Base-by-base conservation (phyloP, 2,113 vertebrate species). In the Heloderma charlesbogerti region DNA sequence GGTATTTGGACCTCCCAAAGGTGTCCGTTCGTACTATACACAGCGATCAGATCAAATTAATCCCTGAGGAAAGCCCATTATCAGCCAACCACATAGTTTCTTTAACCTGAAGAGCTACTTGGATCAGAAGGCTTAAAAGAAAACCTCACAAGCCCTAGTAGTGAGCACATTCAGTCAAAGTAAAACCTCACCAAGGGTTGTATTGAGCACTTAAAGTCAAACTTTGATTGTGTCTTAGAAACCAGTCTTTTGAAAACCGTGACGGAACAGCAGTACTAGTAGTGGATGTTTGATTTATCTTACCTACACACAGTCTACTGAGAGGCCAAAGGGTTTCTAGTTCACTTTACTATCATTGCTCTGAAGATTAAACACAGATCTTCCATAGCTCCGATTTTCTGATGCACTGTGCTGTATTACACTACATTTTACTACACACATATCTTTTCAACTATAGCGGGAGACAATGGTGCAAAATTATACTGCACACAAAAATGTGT, bases 41-140 rank as follows among this genome's bases (percentile, higher is more conserved):
- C 85, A 91, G 48, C 88, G 43, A 80, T 85, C 27, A 79, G 40
- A 31, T 27, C 78, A 88, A 89, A 88, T 88, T 79, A 84, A 79
- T 90, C 69, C 72, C 71, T 12, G 4, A 92, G 48, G 82, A 90
- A 90, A 94, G 54, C n/a, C 91, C 79, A 78, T 88, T 51, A 90
- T 82, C 89, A 90, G 88, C 88, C 90, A 89, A 71, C 89, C 12
- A 77, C 29, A 91, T 4, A 20, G 43, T 37, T 1, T 27, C 88
- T 98, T n/a, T n/a, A n/a, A n/a, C n/a, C n/a, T n/a, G n/a, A n/a
- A n/a, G n/a, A n/a, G n/a, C n/a, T n/a, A n/a, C n/a, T n/a, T n/a
- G n/a, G n/a, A n/a, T n/a, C n/a, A n/a, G n/a, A n/a, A n/a, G n/a
- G n/a, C n/a, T 63, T 63, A 20, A 63, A 63, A 63, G 60, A 63